Percentiles rank a stretch among this genome's conserved stretches.
Conservation (phyloP, 2,113 vertebrate genomes). For the Propithecus coquereli region DNA sequence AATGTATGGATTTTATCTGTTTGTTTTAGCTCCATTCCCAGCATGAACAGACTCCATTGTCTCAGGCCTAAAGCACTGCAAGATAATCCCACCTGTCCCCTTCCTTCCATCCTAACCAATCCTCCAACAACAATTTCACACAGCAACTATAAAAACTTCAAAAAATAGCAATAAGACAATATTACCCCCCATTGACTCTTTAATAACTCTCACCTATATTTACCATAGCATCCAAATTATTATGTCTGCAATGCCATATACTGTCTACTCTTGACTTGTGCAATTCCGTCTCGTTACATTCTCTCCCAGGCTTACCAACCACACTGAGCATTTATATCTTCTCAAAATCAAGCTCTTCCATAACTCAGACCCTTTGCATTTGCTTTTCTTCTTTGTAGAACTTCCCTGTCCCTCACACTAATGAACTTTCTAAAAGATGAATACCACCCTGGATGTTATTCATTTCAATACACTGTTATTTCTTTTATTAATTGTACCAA, state of each 20-base stretch:
- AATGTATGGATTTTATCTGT: neutral
- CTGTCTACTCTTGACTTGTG: neutral
- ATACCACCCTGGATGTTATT: neutral
- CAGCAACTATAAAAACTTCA: neutral
- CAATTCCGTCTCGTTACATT: neutral
- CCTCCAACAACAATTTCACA: neutral
- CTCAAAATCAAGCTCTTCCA: neutral
- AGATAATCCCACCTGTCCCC: neutral
- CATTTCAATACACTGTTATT: neutral
- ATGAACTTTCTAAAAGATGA: neutral
- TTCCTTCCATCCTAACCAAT: neutral
- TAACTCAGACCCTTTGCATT: neutral
- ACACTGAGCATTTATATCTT: fast-evolving
- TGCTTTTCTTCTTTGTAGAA: neutral
- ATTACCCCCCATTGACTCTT: fast-evolving
- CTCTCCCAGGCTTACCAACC: neutral
- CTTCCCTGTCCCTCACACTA: neutral
- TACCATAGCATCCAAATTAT: neutral
- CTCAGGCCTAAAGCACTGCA: neutral
- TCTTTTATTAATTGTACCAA: neutral
- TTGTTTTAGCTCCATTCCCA: neutral
- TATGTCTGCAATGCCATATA: neutral
- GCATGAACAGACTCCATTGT: neutral
- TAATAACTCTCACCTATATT: neutral
- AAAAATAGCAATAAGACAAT: neutral